Base-by-base conservation (phyloP, 2,888 invertebrate species). In the Leucoptera coffeella region DNA sequence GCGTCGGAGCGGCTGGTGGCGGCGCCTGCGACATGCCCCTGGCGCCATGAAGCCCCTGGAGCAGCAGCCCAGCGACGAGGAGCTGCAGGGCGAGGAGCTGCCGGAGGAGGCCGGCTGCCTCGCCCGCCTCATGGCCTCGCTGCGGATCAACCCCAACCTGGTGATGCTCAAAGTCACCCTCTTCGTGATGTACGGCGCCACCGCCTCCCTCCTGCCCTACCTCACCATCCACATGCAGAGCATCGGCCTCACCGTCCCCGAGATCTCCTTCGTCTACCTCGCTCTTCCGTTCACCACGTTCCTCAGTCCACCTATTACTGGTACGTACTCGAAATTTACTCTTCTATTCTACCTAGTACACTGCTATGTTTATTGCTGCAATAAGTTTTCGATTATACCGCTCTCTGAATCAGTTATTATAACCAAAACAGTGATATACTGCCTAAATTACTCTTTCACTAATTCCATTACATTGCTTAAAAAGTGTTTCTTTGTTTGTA, bases 211-310 rank as follows among this genome's bases (percentile, higher is more conserved):
- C 27, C 59, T 91, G 30, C 91, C 92, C 1, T 92, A 89, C 53
- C 61, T 92, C 43, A 86, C 90, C 2, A 83, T 92, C 38, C 91
- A 90, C 62, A 91, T 92, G 91, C 87, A 86, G 58, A 82, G 86
- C 45, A 82, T 91, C 48, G 91, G 91, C 32, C 71, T 92, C 30
- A 84, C 85, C 24, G 82, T 90, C 36, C 83, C 86, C 41, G 88
- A 92, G 67, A 86, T 89, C 33, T 87, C 88, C 28, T 80, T 89
- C 44, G 85, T 91, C 40, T 91, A 90, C 60, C 74, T 90, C 41
- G 82, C 88, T 2, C 73, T 91, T 45, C 90, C 91, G 6, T 83
- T 91, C 41, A 85, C 89, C 4, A 86, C 90, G 4, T 88, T 91
- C 49, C 61, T 91, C 36, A 84, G 89, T 39, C 85, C 90, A 15